Evolutionary conservation across 1,140 invertebrate genomes (phyloP), one percentile per base, ranked within the genome.

Genomic region (Dreissena rostriformis): DNA sequence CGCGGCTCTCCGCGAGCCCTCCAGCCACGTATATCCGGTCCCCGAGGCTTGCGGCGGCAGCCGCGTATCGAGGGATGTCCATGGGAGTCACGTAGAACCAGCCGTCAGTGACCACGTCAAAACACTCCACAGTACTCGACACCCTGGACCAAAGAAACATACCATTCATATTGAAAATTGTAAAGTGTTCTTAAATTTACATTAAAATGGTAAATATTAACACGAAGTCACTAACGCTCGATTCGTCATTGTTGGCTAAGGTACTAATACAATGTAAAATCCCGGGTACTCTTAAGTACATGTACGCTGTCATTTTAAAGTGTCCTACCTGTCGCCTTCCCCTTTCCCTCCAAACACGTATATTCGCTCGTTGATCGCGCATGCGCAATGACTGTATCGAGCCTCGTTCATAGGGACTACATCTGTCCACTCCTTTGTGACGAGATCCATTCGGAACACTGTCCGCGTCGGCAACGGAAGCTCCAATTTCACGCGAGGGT

Each of bases 11-110:
- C 5, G 82, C 84, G 14, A 85, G 66, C 0, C 87, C 87, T 15
- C 87, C 87, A 15, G 72, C 68, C 0, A 87, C 87, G 53, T 80
- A 82, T 7, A 88, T 72, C 7, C 28, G 57, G 12, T 61, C 65
- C 11, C 77, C 71, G 15, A 81, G 22, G 14, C 55, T 26, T 0
- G 77, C 73, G 1, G 82, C 78, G 22, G 71, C 61, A 1, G 84
- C 71, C 10, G 63, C 86, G 15, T 65, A 79, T 6, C 86, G 26
- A 14, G 87, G 70, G 11, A 7, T n/a, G 24, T 26, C 53, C 77
- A 88, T 73, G 0, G 77, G 26, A 10, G 63, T n/a, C 1, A 68
- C 68, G 22, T 71, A 66, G 7, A 22, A 14, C 87, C 87, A 88
- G 5, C 49, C 72, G n/a, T 78, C 51, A 5, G 66, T 78, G 24